Percentiles rank a stretch among this genome's conserved stretches.
phyloP scores from a whole-genome alignment of 2,113 vertebrate species.

The Jacana jacana region DNA sequence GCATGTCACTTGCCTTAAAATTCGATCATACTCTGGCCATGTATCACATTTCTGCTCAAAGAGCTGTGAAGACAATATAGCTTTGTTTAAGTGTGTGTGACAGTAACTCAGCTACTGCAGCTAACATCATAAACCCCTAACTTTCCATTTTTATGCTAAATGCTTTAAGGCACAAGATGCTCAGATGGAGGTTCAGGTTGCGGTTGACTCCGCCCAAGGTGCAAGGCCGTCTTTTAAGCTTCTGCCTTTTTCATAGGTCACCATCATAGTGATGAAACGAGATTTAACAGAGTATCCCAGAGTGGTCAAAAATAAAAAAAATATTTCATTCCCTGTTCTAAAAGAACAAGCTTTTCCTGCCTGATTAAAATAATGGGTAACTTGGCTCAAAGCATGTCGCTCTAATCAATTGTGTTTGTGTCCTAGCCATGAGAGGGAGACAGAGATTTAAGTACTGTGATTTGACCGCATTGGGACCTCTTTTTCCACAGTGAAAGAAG shows the following conservation, averaged over 20 bases:
- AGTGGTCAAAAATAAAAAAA: not conserved
- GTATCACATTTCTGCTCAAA: not conserved
- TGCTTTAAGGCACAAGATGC: not conserved
- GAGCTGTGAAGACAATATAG: constrained; percentile 5
- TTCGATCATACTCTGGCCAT: not conserved
- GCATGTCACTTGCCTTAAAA: constrained; percentile 25
- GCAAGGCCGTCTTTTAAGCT: not conserved
- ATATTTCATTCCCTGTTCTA: not conserved
- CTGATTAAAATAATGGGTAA: not conserved
- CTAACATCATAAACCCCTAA: not conserved
- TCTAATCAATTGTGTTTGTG: not conserved
- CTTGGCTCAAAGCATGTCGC: not conserved
- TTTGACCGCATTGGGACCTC: not conserved
- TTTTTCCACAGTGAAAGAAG: not conserved
- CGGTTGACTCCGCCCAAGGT: not conserved
- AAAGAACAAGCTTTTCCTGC: not conserved
- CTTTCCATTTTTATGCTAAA: not conserved
- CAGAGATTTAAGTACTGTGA: not conserved
- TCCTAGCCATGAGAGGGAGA: constrained; percentile 34
- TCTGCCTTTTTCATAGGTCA: not conserved
- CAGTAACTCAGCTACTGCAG: not conserved
- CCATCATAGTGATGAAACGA: not conserved
- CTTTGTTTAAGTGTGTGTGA: constrained; percentile 8
- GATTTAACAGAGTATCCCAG: not conserved
- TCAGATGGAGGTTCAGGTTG: not conserved